phyloP scores from a whole-genome alignment of 2,113 vertebrate species.

The Puma concolor region DNA sequence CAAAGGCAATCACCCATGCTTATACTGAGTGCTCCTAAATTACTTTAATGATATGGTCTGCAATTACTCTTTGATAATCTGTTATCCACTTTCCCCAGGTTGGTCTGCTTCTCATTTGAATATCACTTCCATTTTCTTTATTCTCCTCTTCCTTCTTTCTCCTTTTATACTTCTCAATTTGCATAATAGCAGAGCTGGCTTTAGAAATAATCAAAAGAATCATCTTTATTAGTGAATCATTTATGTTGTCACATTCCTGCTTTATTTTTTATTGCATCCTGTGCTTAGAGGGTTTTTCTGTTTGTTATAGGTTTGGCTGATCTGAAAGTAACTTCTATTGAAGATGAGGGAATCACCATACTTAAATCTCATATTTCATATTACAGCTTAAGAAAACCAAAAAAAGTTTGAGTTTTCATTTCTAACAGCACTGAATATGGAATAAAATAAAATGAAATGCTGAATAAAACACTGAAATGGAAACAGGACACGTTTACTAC shows the following conservation, averaged over 20 bases:
- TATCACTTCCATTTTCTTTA: not conserved
- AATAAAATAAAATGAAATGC: not conserved
- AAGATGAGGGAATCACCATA: not conserved
- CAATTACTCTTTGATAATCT: not conserved
- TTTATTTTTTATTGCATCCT: not conserved
- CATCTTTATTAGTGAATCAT: not conserved
- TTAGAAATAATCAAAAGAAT: slow-evolving; percentile 38
- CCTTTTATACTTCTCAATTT: slow-evolving; percentile 12
- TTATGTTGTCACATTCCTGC: not conserved
- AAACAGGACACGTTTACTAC: not conserved
- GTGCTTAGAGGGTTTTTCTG: not conserved
- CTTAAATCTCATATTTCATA: not conserved
- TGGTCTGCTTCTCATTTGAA: not conserved
- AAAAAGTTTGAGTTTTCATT: not conserved
- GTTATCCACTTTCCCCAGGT: not conserved
- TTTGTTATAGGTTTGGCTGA: not conserved
- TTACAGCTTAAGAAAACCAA: slow-evolving; percentile 21
- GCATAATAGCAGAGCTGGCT: not conserved
- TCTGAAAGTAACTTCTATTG: not conserved
- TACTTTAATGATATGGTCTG: not conserved
- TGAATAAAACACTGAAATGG: not conserved
- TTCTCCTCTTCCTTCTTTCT: not conserved
- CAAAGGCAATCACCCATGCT: not conserved
- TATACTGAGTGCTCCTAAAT: not conserved
- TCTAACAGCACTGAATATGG: not conserved